These are phyloP conservation scores for Gambusia holbrooki DNA, from an alignment of 2,113 vertebrate species.

Conservation along the genomic window DNA sequence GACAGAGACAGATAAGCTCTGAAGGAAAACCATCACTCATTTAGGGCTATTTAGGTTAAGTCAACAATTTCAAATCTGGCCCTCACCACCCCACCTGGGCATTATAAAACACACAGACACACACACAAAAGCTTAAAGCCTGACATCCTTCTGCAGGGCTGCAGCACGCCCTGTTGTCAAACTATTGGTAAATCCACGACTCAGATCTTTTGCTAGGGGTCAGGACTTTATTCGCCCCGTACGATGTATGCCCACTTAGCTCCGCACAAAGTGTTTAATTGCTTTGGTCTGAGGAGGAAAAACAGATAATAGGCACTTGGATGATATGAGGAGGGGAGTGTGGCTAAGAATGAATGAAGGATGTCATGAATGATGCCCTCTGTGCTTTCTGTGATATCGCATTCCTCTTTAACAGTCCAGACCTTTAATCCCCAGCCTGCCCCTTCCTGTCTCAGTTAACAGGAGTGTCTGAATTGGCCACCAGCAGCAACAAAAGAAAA, in stretches of 20 bases:
- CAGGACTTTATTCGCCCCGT: constrained; percentile 6
- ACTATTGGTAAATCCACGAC: constrained; percentile 39
- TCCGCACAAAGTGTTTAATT: constrained; percentile 49
- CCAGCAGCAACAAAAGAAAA: constrained; percentile 57
- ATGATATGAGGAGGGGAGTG: constrained; percentile 41
- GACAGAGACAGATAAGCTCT: constrained; percentile 38
- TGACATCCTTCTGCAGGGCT: constrained; percentile 21
- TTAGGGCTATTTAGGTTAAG: constrained; percentile 19
- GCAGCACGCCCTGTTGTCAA: constrained; percentile 30
- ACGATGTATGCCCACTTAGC: constrained; percentile 38
- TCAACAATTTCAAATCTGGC: constrained; percentile 38
- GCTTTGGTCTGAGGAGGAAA: constrained; percentile 30
- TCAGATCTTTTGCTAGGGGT: constrained; percentile 24
- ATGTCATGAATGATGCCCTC: constrained; percentile 47
- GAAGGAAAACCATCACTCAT: constrained; percentile 23
- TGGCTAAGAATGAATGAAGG: constrained; percentile 39
- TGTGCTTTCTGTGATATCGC: constrained; percentile 53
- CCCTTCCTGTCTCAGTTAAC: constrained; percentile 45
- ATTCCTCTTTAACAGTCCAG: constrained; percentile 35
- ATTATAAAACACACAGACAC: constrained; percentile 7
- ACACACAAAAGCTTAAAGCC: background rate
- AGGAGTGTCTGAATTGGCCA: constrained; percentile 46
- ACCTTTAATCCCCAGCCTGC: background rate
- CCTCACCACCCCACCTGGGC: background rate
- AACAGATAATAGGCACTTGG: constrained; percentile 46